A percentile compares a stretch with the other conserved stretches of the same genome.
Evolutionary conservation across 2,797 vertebrate species (phyloP).

Genomic region (Anguilla pacifica): DNA sequence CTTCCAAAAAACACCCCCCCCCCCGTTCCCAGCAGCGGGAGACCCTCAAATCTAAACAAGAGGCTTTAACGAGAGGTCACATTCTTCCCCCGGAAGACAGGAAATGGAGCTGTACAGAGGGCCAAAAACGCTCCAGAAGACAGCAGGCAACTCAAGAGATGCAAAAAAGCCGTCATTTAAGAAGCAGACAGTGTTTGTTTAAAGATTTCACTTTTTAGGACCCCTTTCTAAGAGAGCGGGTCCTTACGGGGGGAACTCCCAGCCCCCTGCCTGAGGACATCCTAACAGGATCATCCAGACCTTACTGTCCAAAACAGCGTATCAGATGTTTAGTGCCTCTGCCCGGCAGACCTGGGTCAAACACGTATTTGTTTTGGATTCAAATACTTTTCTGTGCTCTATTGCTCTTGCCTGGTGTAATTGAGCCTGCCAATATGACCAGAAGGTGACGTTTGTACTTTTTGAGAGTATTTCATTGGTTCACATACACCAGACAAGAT

Average conservation of each 20-base stretch:
- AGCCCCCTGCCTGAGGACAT: neutral
- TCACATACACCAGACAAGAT: too few relatives aligned
- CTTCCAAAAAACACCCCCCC: neutral
- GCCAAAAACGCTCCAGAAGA: neutral
- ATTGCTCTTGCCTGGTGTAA: too few relatives aligned
- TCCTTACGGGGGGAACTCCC: too few relatives aligned
- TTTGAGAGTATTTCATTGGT: too few relatives aligned
- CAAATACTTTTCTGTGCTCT: too few relatives aligned
- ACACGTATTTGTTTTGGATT: too few relatives aligned
- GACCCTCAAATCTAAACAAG: neutral
- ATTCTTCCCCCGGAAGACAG: neutral
- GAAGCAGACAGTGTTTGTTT: neutral
- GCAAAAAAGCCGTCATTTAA: neutral
- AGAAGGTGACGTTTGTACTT: too few relatives aligned
- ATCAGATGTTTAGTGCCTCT: neutral
- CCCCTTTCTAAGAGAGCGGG: neutral
- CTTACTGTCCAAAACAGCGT: neutral
- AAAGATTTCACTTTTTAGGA: neutral
- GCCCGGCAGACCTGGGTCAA: too few relatives aligned
- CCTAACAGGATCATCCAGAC: neutral
- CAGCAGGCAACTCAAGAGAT: neutral
- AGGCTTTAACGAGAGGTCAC: neutral
- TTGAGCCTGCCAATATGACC: too few relatives aligned
- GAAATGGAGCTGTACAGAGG: neutral
- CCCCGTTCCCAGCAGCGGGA: neutral